These are phyloP conservation scores for Copidosoma floridanum DNA, from an alignment of 1,140 invertebrate species.

Conservation along the genomic window DNA sequence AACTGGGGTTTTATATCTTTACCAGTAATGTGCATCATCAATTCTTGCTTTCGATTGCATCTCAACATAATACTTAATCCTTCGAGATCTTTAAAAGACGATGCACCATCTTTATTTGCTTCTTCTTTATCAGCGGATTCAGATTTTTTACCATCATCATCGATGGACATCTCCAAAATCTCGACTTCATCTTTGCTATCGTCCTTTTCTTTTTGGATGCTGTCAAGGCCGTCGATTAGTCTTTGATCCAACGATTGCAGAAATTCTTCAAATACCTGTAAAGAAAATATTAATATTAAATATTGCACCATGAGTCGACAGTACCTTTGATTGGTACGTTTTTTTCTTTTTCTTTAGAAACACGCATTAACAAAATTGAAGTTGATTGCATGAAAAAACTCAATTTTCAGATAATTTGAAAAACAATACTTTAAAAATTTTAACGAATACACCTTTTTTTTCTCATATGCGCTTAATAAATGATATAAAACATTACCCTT, in stretches of 20 bases:
- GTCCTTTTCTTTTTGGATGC: neutral
- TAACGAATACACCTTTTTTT: too few relatives aligned
- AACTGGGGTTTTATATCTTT: slow-evolving; percentile 43
- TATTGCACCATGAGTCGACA: too few relatives aligned
- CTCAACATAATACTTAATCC: slow-evolving; percentile 50
- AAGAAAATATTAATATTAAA: neutral
- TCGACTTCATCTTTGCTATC: neutral
- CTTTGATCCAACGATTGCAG: slow-evolving; percentile 36
- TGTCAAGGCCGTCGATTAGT: too few relatives aligned
- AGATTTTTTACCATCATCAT: neutral
- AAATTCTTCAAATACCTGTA: slow-evolving; percentile 47
- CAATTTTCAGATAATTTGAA: neutral
- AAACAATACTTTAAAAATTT: neutral
- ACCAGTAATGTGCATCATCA: slow-evolving; percentile 53
- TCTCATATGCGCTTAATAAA: neutral
- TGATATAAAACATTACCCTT: slow-evolving; percentile 4
- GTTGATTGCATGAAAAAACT: neutral
- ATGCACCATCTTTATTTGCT: slow-evolving; percentile 27
- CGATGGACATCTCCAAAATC: neutral
- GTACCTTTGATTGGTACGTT: too few relatives aligned
- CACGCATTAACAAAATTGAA: neutral
- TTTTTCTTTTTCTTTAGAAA: neutral
- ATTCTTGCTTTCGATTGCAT: slow-evolving; percentile 48
- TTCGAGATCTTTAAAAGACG: slow-evolving; percentile 32
- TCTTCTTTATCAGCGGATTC: slow-evolving; percentile 4